Evolutionary conservation across 2,888 invertebrate genomes (phyloP), one percentile per base, ranked within the genome.

Genomic region (Penaeus monodon): DNA sequence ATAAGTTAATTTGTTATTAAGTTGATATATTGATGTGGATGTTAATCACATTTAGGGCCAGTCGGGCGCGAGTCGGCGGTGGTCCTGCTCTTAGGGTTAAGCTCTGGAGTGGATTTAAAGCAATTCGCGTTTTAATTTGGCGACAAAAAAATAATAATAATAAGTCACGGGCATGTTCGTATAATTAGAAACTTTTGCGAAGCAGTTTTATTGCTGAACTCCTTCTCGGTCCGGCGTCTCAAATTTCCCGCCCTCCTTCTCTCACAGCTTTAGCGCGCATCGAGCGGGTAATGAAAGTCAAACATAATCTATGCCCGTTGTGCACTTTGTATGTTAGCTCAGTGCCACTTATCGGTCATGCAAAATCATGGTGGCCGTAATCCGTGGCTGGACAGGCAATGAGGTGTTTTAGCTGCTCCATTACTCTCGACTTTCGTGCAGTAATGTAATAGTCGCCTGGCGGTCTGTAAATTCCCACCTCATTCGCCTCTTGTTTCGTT

Each of bases 201-300:
- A 57, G 17, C 8, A 73, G 73, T 73, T 70, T 29, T 7, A 33
- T 38, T 20, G 27, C 6, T 33, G 20, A 29, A 73, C 33, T 10
- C 2, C 29, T n/a, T 57, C 77, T 77, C 24, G 2, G 24, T 22
- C 57, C 12, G 14, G 8, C 74, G 27, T 22, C 24, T 27, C 74
- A 12, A 74, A 33, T 22, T 74, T 74, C 27, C 27, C 29, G 68
- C 20, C 27, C 1, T 27, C 27, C 29, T 74, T 1, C 7, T 38
- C 73, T 29, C 73, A 27, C 27, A 22, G 73, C 38, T 12, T 22
- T 7, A 73, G 27, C 27, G 74, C 6, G 38, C 22, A 44, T 49
- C 70, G 73, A 33, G 77, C 49, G 33, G 65, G 84, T 84, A 84
- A 84, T 84, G 84, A 74, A 84, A 84, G 84, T 22, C 77, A 77